Percentiles rank a stretch among this genome's conserved stretches.
These are phyloP conservation scores for Burhinus bistriatus DNA, from an alignment of 2,113 vertebrate species.

Conservation along the genomic window DNA sequence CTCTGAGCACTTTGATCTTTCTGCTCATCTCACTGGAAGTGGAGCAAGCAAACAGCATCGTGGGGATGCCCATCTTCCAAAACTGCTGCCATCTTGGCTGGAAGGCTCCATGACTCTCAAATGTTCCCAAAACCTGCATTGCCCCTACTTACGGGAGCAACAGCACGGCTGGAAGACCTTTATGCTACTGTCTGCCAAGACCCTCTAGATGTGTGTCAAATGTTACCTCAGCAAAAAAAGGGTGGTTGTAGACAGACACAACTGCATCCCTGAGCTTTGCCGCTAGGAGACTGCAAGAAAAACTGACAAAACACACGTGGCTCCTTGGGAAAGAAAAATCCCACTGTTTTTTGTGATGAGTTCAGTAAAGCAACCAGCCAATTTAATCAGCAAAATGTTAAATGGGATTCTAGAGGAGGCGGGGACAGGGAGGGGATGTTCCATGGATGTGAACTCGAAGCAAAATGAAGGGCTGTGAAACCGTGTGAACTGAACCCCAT, in stretches of 20 bases:
- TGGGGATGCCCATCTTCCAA: neutral
- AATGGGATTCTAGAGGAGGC: neutral
- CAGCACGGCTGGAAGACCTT: neutral
- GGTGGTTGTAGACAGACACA: neutral
- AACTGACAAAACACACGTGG: neutral
- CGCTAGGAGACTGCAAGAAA: neutral
- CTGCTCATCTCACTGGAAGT: neutral
- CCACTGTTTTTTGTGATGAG: neutral
- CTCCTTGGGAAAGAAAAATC: neutral
- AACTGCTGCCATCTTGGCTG: neutral
- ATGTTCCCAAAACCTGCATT: neutral
- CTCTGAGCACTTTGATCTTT: neutral
- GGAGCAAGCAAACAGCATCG: neutral
- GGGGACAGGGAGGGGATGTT: neutral
- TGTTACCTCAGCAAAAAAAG: neutral
- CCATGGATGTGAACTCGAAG: neutral
- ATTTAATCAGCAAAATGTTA: neutral
- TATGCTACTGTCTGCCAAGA: neutral
- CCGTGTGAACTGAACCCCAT: conserved; percentile 15
- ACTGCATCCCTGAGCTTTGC: neutral
- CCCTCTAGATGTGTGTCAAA: neutral
- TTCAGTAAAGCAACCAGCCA: neutral
- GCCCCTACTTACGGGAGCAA: neutral
- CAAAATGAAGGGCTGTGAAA: neutral
- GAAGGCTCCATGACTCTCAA: neutral